phyloP scores from a whole-genome alignment of 1,140 invertebrate genomes.

The Parasteatoda tepidariorum region DNA sequence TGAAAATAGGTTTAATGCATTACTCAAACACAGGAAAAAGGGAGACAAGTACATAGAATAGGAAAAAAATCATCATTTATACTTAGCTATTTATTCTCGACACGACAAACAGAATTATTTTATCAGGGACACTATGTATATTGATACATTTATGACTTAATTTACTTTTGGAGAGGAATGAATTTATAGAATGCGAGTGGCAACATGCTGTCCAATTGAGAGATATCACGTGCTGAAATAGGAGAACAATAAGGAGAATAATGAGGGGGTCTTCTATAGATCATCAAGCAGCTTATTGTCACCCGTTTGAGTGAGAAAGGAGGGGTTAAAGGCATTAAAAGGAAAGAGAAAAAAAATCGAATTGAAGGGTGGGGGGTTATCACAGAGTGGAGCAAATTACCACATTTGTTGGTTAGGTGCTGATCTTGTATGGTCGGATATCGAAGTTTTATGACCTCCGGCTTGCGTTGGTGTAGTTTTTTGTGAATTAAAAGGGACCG shows the following conservation, averaged over 20 bases:
- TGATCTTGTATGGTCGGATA: conserved; percentile 21
- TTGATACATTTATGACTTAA: neutral
- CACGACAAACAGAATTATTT: neutral
- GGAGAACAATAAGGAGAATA: conserved; percentile 29
- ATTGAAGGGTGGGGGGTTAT: conserved; percentile 24
- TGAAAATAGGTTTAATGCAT: no score
- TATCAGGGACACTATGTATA: neutral
- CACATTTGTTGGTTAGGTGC: conserved; percentile 54
- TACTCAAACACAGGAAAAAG: no score
- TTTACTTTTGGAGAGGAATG: neutral
- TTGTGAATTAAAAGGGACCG: neutral
- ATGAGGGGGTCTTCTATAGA: neutral
- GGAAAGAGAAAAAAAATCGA: conserved; percentile 32
- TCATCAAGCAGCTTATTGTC: conserved; percentile 49
- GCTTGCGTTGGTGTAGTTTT: neutral
- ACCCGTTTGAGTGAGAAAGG: neutral
- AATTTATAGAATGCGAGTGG: neutral
- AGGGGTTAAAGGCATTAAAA: conserved; percentile 31
- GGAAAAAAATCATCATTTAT: no score
- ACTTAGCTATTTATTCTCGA: no score
- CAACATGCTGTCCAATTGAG: conserved; percentile 5
- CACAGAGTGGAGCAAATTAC: conserved; percentile 48
- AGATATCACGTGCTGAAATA: conserved; percentile 40
- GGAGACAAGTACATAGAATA: no score
- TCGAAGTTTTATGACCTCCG: conserved; percentile 33